Conservation (phyloP, 2,113 vertebrate species). For the Erinaceus europaeus region DNA sequence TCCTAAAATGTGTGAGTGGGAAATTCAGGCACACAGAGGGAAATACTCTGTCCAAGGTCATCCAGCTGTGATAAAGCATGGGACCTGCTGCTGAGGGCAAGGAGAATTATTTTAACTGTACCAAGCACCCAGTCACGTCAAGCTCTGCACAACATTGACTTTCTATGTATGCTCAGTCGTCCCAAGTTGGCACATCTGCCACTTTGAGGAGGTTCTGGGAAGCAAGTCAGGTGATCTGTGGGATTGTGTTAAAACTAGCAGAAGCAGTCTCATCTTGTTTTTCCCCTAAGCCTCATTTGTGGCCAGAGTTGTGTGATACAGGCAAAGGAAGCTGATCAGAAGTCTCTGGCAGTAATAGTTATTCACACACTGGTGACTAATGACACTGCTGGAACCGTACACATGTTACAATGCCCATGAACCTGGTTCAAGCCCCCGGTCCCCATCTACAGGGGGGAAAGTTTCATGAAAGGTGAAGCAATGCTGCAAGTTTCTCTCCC, state of each 20-base stretch:
- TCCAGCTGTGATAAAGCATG: no score
- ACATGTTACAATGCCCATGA: no score
- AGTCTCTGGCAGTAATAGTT: no score
- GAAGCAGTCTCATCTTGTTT: not conserved
- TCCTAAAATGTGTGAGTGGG: no score
- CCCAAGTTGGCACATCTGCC: not conserved
- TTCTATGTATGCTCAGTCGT: not conserved
- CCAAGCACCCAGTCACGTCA: not conserved
- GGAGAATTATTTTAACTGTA: not conserved
- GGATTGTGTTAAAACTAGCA: conserved; percentile 19
- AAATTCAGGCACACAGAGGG: not conserved
- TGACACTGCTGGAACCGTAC: no score
- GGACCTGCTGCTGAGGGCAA: no score
- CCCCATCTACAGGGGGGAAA: no score
- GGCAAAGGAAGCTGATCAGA: not conserved
- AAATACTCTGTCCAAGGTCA: not conserved
- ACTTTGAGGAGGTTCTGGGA: conserved; percentile 43
- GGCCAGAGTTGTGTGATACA: not conserved
- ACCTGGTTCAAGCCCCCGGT: no score
- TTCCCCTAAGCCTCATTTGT: not conserved
- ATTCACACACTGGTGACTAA: no score
- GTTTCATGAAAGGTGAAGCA: no score
- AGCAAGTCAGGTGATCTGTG: not conserved
- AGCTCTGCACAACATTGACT: not conserved
- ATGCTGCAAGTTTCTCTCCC: no score